Conservation (phyloP, 2,113 vertebrate genomes). For the Oreochromis spilurus region DNA sequence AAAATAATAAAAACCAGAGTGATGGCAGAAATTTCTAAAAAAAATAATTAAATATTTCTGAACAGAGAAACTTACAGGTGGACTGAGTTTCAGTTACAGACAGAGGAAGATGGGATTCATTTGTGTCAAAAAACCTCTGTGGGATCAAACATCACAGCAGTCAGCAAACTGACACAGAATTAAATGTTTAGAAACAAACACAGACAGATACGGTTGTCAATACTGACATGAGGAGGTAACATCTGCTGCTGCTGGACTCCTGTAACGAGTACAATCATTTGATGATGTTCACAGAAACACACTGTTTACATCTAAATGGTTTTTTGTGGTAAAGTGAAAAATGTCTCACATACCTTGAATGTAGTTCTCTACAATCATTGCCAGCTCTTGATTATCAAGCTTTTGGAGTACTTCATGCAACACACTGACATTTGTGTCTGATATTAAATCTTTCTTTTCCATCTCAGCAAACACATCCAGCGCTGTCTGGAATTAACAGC, state of each 20-base stretch:
- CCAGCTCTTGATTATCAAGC: constrained; percentile 35
- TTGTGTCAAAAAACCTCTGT: neutral
- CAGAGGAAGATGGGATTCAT: neutral
- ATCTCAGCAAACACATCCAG: constrained; percentile 67
- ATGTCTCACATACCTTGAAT: neutral
- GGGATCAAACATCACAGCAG: neutral
- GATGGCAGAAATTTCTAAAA: neutral
- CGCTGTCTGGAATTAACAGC: constrained; percentile 45
- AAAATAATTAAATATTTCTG: neutral
- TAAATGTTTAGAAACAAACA: neutral
- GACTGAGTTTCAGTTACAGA: neutral
- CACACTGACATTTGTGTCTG: constrained; percentile 1
- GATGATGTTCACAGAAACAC: neutral
- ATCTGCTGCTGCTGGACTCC: rapidly evolving
- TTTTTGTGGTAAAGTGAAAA: rapidly evolving
- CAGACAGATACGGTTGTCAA: neutral
- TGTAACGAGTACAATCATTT: neutral
- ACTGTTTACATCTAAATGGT: neutral
- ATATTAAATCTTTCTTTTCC: constrained; percentile 61
- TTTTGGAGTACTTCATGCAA: neutral
- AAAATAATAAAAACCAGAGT: neutral
- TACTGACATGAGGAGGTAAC: neutral
- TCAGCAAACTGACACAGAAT: neutral
- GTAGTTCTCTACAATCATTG: neutral
- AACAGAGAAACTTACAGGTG: neutral